These are phyloP conservation scores for Tragelaphus imberbis DNA, from an alignment of 2,113 vertebrate genomes.

Conservation along the genomic window DNA sequence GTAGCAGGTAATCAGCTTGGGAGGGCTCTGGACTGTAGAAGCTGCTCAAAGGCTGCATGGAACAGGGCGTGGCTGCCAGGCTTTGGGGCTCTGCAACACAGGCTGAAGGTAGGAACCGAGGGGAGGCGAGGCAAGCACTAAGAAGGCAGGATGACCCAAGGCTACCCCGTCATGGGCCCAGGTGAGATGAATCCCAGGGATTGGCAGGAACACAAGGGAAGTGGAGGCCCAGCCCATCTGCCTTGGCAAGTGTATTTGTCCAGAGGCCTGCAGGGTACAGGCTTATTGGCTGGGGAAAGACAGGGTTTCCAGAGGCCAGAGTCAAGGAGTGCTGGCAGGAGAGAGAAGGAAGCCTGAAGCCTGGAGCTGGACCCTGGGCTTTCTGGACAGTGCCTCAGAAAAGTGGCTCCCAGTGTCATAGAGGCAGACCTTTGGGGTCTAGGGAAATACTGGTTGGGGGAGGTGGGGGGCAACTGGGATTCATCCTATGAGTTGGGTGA, in stretches of 20 bases:
- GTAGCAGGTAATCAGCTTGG: not conserved
- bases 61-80: not conserved
- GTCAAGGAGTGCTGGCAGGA: not conserved
- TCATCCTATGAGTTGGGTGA: not conserved
- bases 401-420: not conserved
- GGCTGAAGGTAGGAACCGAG: not conserved
- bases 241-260: not conserved
- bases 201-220: not conserved
- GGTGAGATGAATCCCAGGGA: not conserved
- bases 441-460: not conserved
- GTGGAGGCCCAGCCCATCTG: not conserved
- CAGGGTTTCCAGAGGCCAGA: not conserved
- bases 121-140: not conserved
- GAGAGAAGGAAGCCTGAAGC: not conserved
- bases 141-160: not conserved
- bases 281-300: not conserved
- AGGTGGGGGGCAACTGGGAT: not conserved
- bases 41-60: not conserved
- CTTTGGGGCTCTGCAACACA: not conserved
- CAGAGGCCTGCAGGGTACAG: not conserved
- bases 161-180: not conserved
- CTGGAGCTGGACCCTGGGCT: not conserved
- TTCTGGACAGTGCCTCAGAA: not conserved
- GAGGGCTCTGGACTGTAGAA: not conserved
- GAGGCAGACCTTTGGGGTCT: not conserved